Evolutionary conservation across 2,888 invertebrate genomes (phyloP), one percentile per base, ranked within the genome.

Genomic region (Oscheius onirici): DNA sequence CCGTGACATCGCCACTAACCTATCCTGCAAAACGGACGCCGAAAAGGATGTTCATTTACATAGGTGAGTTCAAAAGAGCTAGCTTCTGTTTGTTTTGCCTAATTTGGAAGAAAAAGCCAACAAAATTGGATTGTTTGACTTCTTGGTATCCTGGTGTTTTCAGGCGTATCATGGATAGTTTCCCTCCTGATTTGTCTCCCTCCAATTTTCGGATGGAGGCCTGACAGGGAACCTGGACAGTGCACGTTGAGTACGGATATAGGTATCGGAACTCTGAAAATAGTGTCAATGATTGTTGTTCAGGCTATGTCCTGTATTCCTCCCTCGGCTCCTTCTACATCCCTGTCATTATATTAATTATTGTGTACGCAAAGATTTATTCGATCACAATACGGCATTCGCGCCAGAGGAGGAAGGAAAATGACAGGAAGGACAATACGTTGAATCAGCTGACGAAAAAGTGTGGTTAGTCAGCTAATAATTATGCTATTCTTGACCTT

Each of bases 301-400:
- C 72, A 79, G 79, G 97, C 79, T 97, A 99, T 91, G 97, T 97
- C 88, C 91, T 97, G 73, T 99, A 97, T 90, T 97, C 97, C 22
- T 95, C 97, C 22, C 91, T 96, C 86, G 97, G 97, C 84, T 97
- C 97, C 87, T 99, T 99, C 91, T 99, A 95, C 92, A 95, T 99
- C 89, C 97, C 99, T 76, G 95, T 95, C 88, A 94, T 96, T 69
- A 83, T 87, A 61, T 73, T 87, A 52, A 77, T 87, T 49, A 78
- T 83, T 28, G 86, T 87, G n/a, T 87, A 87, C 77, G 84, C 84
- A 46, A 83, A 86, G 70, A 87, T 87, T 73, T 86, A 81, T 78
- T 76, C 78, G 58, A 86, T 87, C 54, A 86, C 87, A 6, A 82
- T 82, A n/a, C 74, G 83, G 51, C 87, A 87, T 60, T 83, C 79